Conservation (phyloP, 1,140 invertebrate species). For the Panagrolaimus sp. region DNA sequence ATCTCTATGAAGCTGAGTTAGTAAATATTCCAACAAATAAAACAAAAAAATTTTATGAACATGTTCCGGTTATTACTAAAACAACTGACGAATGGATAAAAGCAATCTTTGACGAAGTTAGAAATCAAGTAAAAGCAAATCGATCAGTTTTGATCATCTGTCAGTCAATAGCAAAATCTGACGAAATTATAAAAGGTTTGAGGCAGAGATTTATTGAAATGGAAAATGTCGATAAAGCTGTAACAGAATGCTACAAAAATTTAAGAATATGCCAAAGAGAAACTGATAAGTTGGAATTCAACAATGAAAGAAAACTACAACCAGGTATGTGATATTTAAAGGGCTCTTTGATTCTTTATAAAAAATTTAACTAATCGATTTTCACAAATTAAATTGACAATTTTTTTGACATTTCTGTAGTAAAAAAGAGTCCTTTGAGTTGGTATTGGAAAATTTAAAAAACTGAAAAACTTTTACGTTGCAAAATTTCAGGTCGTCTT, state of each 20-base stretch:
- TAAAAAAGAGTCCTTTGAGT: too few species aligned
- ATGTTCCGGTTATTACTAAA: background rate
- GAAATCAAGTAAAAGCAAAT: background rate
- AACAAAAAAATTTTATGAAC: background rate
- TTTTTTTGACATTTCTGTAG: too few species aligned
- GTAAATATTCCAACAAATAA: background rate
- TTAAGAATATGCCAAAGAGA: background rate
- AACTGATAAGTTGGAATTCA: background rate
- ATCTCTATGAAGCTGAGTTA: background rate
- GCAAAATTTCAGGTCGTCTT: slow-evolving; percentile 26
- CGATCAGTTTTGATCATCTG: background rate
- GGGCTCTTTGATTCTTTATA: too few species aligned
- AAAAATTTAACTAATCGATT: too few species aligned
- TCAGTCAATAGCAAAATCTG: background rate
- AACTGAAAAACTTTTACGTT: background rate
- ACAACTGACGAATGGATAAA: background rate
- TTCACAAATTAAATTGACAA: too few species aligned
- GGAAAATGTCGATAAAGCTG: background rate
- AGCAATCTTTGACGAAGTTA: background rate
- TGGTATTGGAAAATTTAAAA: too few species aligned
- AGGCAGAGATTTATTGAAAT: background rate
- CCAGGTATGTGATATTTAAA: slow-evolving; percentile 5
- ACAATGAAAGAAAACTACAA: background rate
- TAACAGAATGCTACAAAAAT: background rate
- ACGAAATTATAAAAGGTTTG: background rate